Evolutionary conservation across 2,888 invertebrate species (phyloP).

Genomic region (Aquatica leii): DNA sequence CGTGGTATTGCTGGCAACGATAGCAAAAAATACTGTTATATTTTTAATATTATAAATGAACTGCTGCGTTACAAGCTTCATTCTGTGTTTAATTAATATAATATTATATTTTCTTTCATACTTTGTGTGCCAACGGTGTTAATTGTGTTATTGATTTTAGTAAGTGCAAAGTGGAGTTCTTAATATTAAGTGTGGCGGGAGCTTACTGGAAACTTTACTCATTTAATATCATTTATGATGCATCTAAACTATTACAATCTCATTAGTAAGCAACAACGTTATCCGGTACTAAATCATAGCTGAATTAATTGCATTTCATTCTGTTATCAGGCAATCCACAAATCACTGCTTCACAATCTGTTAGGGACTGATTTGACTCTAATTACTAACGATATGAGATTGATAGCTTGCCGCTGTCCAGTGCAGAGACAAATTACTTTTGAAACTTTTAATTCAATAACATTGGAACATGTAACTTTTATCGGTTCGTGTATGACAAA

Average conservation of each 20-base stretch:
- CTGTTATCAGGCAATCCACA: conserved; percentile 60
- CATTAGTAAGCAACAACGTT: conserved; percentile 54
- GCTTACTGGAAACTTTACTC: conserved; percentile 30
- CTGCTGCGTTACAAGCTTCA: background rate
- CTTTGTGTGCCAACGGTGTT: no score
- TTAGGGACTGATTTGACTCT: conserved; percentile 56
- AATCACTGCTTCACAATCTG: conserved; percentile 58
- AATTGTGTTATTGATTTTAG: no score
- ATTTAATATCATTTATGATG: conserved; percentile 26
- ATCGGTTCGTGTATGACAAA: background rate
- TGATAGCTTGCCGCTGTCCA: conserved; percentile 45
- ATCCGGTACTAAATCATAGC: conserved; percentile 52
- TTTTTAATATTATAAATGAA: background rate
- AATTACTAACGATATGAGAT: conserved; percentile 54
- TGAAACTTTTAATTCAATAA: conserved; percentile 29
- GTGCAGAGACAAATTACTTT: conserved; percentile 32
- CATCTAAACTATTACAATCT: conserved; percentile 43
- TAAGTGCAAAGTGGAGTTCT: no score
- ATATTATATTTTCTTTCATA: conserved; percentile 25
- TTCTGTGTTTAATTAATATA: background rate
- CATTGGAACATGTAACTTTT: conserved; percentile 13
- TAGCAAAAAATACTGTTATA: background rate
- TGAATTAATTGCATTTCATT: conserved; percentile 60
- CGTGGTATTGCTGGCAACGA: background rate
- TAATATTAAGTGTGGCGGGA: conserved; percentile 27